A percentile compares a stretch with the other conserved stretches of the same genome.
phyloP scores from a whole-genome alignment of 2,113 vertebrate species.

The Peromyscus californicus region DNA sequence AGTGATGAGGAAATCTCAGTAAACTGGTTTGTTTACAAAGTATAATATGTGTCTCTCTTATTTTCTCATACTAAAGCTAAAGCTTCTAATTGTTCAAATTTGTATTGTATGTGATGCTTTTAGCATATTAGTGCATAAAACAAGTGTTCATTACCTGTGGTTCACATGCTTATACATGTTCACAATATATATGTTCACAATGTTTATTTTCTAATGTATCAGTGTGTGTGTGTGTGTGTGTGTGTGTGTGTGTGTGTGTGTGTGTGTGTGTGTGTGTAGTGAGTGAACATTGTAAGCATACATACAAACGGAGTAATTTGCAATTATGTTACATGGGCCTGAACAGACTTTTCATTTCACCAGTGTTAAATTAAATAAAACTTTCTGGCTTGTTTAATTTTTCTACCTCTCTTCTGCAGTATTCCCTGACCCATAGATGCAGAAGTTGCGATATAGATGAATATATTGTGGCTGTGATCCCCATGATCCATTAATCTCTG shows the following conservation, averaged over 20 bases:
- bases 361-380: background rate
- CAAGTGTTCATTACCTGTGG: background rate
- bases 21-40: background rate
- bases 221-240: too few species aligned
- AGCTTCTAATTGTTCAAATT: background rate
- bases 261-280: background rate
- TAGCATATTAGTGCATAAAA: background rate
- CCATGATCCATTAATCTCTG: background rate
- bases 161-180: background rate
- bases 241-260: background rate
- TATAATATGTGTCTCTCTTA: background rate
- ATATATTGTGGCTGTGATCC: background rate
- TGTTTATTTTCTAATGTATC: background rate
- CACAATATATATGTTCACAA: background rate
- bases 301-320: background rate
- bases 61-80: background rate
- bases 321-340: background rate
- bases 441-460: background rate
- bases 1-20: background rate
- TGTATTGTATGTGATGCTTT: background rate
- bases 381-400: background rate
- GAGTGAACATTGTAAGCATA: fast-evolving
- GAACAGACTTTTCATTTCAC: background rate
- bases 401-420: background rate
- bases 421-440: background rate